Evolutionary conservation across 2,113 vertebrate genomes (phyloP), one percentile per base, ranked within the genome.

Genomic region (Phalacrocorax carbo): DNA sequence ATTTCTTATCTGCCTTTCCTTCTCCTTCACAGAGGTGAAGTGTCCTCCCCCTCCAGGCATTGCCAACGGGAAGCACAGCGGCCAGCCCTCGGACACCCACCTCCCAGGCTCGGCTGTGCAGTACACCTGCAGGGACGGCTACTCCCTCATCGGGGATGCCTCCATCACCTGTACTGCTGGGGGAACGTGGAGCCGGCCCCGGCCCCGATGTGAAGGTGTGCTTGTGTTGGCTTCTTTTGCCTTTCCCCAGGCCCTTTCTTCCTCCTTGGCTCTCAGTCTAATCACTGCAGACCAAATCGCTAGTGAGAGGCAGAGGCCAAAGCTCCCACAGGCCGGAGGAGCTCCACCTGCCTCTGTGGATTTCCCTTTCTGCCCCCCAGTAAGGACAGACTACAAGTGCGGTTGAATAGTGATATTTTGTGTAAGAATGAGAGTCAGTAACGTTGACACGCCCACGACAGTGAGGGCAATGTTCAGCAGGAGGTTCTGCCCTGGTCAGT

Each of bases 121-220:
- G 2, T 97, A 97, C 92, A 15, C 8, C 18, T 97, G 96, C 8
- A 3, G 4, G 8, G 10, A 72, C 1, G 96, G 96, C 6, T 97
- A 91, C 1, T 14, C 87, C 57, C 90, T 97, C 29, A 0, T 38
- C 0, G 96, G 95, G 5, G 91, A 80, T 1, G 61, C 65, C 13
- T 77, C 95, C 66, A 9, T 97, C 5, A 85, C 0, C 87, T 97
- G 96, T 13, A 91, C 93, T 0, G 4, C 70, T 0, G 0, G 0
- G 4, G 98, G 88, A 8, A 32, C 52, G 2, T 98, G 98, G 98
- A 96, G 97, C 90, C 86, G 70, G 90, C 96, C 95, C 54, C 77
- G 19, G 55, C 97, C 81, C 85, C 44, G 51, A 10, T 98, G 98
- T 70, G 97, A 97, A 97, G 96, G 96, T 97, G 32, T 1, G 95